Evolutionary conservation across 2,797 vertebrate species (phyloP).

Genomic region (Clarias platycephalus): DNA sequence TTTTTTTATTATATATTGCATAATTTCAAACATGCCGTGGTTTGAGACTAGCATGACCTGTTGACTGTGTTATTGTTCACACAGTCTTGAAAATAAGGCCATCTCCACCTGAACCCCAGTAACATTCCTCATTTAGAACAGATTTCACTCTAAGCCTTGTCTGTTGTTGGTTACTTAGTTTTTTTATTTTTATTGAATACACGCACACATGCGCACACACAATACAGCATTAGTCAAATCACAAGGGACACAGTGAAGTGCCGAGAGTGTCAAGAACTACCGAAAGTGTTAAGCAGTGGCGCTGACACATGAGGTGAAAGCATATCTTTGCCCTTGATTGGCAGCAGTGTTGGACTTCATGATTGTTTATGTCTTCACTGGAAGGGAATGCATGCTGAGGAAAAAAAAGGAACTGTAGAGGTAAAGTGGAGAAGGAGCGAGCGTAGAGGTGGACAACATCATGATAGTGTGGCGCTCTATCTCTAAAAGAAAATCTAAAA

Average conservation of each 20-base stretch:
- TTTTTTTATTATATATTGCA: neutral
- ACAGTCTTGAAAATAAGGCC: neutral
- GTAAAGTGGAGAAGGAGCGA: neutral
- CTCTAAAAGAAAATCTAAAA: neutral
- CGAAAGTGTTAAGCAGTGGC: constrained; percentile 33
- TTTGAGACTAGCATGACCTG: neutral
- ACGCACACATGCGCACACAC: constrained; percentile 42
- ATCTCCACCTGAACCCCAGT: constrained; percentile 13
- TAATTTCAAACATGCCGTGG: neutral
- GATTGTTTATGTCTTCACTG: constrained; percentile 27
- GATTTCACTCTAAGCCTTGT: neutral
- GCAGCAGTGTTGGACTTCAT: constrained; percentile 21
- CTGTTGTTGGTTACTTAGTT: constrained; percentile 7
- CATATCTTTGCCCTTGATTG: constrained; percentile 29
- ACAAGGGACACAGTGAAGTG: constrained; percentile 51
- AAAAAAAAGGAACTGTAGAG: constrained; percentile 17
- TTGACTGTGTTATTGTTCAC: neutral
- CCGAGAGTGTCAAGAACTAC: constrained; percentile 47
- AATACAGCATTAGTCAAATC: constrained; percentile 56
- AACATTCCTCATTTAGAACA: constrained; percentile 22
- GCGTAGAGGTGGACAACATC: neutral
- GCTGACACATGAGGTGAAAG: constrained; percentile 19
- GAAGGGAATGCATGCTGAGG: constrained; percentile 31
- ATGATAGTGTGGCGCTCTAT: neutral
- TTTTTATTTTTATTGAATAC: constrained; percentile 49